Evolutionary conservation across 2,797 vertebrate species (phyloP).

Genomic region (Diglossa cyanea): DNA sequence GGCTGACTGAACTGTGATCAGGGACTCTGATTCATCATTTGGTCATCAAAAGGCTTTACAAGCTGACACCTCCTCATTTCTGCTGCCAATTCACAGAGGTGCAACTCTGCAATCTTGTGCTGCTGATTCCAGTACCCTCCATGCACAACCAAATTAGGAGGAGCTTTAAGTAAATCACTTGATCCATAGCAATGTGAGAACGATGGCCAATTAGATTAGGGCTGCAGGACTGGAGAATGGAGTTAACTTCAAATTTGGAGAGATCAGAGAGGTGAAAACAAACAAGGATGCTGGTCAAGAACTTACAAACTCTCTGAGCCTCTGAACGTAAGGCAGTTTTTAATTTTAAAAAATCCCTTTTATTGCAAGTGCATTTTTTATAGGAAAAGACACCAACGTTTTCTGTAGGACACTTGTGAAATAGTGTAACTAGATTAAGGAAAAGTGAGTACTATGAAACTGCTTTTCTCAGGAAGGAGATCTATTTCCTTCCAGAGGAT

Average conservation of each 20-base stretch:
- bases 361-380: not conserved
- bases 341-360: accelerated
- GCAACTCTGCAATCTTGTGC: not conserved
- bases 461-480: not conserved
- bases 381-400: not conserved
- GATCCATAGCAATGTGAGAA: not conserved
- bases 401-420: not conserved
- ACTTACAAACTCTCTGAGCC: not conserved
- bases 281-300: not conserved
- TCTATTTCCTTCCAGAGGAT: not conserved
- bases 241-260: not conserved
- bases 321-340: not conserved
- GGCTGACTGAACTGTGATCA: not conserved
- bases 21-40: not conserved
- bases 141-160: not conserved
- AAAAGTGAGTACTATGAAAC: not conserved
- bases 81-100: not conserved
- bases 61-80: not conserved
- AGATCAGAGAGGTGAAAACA: not conserved
- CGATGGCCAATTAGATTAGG: no score
- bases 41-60: not conserved
- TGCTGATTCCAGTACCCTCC: not conserved
- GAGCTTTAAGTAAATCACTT: not conserved
- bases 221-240: not conserved
- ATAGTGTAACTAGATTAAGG: not conserved